phyloP scores from a whole-genome alignment of 2,113 vertebrate genomes.

The Scophthalmus maximus region DNA sequence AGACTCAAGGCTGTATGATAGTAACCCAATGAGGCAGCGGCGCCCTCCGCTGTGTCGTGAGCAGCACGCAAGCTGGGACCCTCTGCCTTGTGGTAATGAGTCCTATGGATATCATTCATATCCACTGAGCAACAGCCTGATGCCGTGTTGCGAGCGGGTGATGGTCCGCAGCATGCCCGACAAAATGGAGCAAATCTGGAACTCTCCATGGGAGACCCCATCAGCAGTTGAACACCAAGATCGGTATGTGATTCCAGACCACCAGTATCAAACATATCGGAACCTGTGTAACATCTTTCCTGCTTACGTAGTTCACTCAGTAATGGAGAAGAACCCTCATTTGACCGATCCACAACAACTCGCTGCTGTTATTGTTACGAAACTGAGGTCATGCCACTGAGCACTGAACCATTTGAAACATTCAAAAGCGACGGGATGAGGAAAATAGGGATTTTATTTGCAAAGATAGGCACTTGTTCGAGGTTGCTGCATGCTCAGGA shows the following conservation, averaged over 20 bases:
- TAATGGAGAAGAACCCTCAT: constrained; percentile 99
- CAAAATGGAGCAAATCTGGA: constrained; percentile 99
- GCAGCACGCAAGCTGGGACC: constrained; percentile 98
- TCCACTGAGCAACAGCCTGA: constrained; percentile 91
- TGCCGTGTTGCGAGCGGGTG: constrained; percentile 95
- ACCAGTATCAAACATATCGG: constrained; percentile 97
- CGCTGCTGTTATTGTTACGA: constrained; percentile 96
- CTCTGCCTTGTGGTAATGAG: constrained; percentile 89
- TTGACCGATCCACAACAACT: constrained; percentile 96
- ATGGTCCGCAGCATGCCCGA: constrained; percentile 99
- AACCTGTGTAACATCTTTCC: constrained; percentile 99
- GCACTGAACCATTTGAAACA: constrained; percentile 23
- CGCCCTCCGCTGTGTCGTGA: constrained; percentile 96
- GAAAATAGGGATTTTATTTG: constrained; percentile 28
- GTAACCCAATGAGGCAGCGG: constrained; percentile 92
- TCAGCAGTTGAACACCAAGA: constrained; percentile 87
- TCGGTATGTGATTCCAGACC: constrained; percentile 92
- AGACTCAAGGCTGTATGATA: constrained; percentile 96
- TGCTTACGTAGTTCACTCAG: constrained; percentile 92
- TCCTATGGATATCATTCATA: constrained; percentile 92
- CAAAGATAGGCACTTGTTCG: constrained; percentile 61
- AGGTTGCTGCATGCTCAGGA: constrained; percentile 74
- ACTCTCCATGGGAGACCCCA: constrained; percentile 91
- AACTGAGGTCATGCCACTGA: constrained; percentile 92
- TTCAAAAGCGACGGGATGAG: constrained; percentile 48